Evolutionary conservation across 2,113 vertebrate species (phyloP).

Genomic region (Atrichornis clamosus): DNA sequence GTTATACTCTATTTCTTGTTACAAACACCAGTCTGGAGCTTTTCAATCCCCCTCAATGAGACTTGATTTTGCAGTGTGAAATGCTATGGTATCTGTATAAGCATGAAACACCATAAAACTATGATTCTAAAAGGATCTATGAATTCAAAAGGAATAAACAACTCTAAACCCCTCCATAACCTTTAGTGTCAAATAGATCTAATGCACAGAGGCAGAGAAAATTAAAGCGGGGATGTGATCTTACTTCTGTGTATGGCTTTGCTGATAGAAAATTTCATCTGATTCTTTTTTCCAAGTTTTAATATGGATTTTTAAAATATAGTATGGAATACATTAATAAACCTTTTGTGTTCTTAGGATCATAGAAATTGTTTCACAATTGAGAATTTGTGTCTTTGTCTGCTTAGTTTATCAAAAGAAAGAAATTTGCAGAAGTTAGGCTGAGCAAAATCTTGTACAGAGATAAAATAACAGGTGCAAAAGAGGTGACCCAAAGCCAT

Average conservation of each 20-base stretch:
- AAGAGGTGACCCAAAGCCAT: not conserved
- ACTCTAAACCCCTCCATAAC: not conserved
- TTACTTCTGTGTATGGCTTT: not conserved
- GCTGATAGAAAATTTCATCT: not conserved
- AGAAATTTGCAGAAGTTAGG: not conserved
- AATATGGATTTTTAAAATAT: not conserved
- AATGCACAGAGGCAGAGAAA: not conserved
- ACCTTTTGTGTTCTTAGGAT: accelerated
- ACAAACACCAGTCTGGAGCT: not conserved
- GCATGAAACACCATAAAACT: not conserved
- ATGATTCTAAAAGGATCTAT: not conserved
- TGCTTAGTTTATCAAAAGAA: not conserved
- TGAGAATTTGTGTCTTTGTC: not conserved
- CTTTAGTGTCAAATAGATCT: not conserved
- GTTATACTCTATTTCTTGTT: not conserved
- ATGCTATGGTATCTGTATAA: not conserved
- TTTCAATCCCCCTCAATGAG: not conserved
- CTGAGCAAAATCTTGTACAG: not conserved
- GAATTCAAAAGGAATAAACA: not conserved
- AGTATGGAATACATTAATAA: not conserved
- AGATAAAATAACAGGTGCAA: not conserved
- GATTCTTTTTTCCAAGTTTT: not conserved
- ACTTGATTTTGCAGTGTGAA: not conserved
- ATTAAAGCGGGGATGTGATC: not conserved
- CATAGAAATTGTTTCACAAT: not conserved